Base-by-base conservation (phyloP, 35 echinoderm and acorn worm genomes). In the Antedon bifida region DNA sequence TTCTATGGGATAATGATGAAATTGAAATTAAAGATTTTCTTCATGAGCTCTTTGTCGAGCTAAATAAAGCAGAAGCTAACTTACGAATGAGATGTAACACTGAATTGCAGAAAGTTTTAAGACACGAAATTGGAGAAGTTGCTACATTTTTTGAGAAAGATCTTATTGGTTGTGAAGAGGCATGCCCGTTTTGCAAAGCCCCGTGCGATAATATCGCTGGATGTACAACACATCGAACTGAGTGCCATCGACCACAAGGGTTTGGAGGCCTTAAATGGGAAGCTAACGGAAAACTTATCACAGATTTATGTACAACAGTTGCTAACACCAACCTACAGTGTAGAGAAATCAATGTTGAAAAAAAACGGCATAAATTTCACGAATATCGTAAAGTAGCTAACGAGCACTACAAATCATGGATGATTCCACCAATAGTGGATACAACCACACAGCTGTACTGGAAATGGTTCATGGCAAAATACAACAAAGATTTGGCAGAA, bases 131-230 rank as follows among this genome's bases (percentile, higher is more conserved):
- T 28, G 75, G 79, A 19, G 75, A 51, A 0, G 78, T 75, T 75
- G 78, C 51, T 39, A 39, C 51, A 4, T 64, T 64, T 64, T 64
- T 64, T 64, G 51, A 64, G 26, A 64, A 64, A 7, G 51, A 64
- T 21, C 51, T 64, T 64, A 10, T 64, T 26, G 51, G 51, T 64
- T 87, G 86, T 16, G 78, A 46, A 23, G 46, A 45, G 4, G 45
- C 75, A 44, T 87, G 86, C 32, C 86, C 86, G 75, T 87, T 87
- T 56, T 87, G 86, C 31, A 87, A 82, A 35, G 78, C 79, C 10
- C 55, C 78, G 31, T 87, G 86, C 28, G 79, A 87, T 75, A 39
- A 82, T n/a, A 56, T 39, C 13, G 34, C 77, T 0, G 85, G 46
- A 10, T 44, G 79, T 73, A 73, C 34, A 55, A 31, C 32, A n/a